Percentiles rank a stretch among this genome's conserved stretches.
These are phyloP conservation scores for Aphidoletes aphidimyza DNA, from an alignment of 2,888 invertebrate genomes.

Conservation along the genomic window DNA sequence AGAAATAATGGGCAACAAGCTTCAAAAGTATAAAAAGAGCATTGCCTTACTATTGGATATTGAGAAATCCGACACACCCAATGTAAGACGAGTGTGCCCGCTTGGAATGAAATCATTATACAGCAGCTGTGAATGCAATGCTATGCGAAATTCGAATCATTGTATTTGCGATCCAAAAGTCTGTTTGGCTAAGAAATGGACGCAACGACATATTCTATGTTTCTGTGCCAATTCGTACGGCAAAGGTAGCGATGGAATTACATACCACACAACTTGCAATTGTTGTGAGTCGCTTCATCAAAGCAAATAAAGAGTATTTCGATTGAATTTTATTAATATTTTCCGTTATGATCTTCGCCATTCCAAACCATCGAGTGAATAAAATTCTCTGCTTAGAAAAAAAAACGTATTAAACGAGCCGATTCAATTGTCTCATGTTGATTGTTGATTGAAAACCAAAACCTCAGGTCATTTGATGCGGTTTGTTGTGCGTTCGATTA, in stretches of 20 bases:
- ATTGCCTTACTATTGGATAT: no score
- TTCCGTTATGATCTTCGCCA: no score
- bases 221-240: not conserved
- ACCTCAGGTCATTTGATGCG: not conserved
- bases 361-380: not conserved
- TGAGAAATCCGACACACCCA: no score
- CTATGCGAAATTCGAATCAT: not conserved
- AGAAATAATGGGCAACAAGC: no score
- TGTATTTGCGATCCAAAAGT: conserved; percentile 20
- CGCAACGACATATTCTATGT: not conserved
- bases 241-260: not conserved
- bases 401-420: not conserved
- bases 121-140: not conserved
- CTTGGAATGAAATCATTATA: not conserved
- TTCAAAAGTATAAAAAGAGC: no score
- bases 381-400: not conserved
- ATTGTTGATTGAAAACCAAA: not conserved
- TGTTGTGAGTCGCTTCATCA: no score
- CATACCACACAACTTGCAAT: not conserved
- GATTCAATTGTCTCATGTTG: not conserved
- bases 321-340: no score
- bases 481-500: conserved; percentile 47
- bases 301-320: no score
- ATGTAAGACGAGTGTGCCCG: not conserved
- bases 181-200: not conserved